Conservation (phyloP, 2,113 vertebrate species). For the Australoheros scitulus region DNA sequence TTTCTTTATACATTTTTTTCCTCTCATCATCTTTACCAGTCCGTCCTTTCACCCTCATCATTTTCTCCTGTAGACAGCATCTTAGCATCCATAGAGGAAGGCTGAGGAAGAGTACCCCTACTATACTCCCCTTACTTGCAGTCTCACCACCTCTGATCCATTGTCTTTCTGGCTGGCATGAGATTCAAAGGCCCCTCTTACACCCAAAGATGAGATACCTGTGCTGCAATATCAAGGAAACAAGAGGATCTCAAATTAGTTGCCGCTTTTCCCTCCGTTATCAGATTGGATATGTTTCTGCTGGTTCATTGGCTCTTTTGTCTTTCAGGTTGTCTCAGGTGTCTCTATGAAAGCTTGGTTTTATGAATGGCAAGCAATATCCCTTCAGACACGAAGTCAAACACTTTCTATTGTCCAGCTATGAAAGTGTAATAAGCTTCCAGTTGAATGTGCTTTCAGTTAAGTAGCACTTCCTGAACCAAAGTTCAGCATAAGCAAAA, state of each 20-base stretch:
- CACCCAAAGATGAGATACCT: slow-evolving; percentile 42
- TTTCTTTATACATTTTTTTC: neutral
- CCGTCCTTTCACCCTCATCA: neutral
- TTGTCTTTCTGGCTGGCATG: slow-evolving; percentile 27
- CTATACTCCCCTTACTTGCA: slow-evolving; percentile 1
- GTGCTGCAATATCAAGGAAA: slow-evolving; percentile 37
- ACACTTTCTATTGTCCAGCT: slow-evolving; percentile 20
- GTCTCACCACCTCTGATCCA: slow-evolving; percentile 39
- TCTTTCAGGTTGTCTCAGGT: slow-evolving; percentile 39
- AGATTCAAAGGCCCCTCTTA: slow-evolving; percentile 38
- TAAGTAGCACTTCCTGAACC: slow-evolving; percentile 2
- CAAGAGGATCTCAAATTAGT: slow-evolving; percentile 29
- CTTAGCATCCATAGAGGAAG: slow-evolving; percentile 10
- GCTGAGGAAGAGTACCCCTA: neutral
- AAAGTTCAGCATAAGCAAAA: neutral
- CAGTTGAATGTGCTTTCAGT: slow-evolving; percentile 25
- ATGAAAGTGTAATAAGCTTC: slow-evolving; percentile 28
- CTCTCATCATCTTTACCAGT: neutral
- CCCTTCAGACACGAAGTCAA: slow-evolving; percentile 42
- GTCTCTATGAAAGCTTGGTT: slow-evolving; percentile 14
- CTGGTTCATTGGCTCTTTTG: slow-evolving; percentile 58
- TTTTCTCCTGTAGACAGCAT: slow-evolving; percentile 7
- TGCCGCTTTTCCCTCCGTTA: neutral
- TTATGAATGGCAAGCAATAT: slow-evolving; percentile 52
- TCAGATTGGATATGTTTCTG: slow-evolving; percentile 51